phyloP scores from a whole-genome alignment of 2,888 invertebrate species.

The Schizaphis graminum region DNA sequence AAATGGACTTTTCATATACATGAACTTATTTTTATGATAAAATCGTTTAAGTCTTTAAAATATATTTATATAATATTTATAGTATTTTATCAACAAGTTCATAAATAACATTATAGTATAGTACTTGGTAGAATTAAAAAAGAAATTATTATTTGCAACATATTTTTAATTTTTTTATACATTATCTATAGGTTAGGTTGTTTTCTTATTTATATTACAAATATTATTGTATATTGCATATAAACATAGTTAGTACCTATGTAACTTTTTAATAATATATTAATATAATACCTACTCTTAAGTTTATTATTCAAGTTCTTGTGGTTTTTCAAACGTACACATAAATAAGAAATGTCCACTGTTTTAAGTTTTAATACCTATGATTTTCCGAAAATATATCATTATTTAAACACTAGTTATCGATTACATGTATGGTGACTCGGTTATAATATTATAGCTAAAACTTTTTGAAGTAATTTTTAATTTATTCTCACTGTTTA shows the following conservation, averaged over 20 bases:
- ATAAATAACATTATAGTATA: background rate
- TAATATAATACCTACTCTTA: background rate
- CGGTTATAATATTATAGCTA: background rate
- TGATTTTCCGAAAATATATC: background rate
- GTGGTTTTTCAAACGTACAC: background rate
- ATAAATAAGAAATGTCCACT: background rate
- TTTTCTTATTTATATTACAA: background rate
- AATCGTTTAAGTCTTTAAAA: background rate
- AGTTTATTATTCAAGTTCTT: background rate
- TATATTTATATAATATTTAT: background rate
- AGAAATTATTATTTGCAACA: background rate
- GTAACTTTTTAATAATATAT: background rate
- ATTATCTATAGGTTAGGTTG: background rate
- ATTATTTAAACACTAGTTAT: background rate
- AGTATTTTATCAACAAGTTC: background rate
- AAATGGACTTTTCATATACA: background rate
- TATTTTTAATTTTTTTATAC: background rate
- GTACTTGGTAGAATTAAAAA: background rate
- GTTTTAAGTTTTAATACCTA: background rate
- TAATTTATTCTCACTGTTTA: background rate
- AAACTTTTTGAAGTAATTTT: background rate
- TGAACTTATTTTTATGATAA: background rate
- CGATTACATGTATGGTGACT: background rate
- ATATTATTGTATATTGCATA: background rate
- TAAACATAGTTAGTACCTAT: background rate